Conservation (phyloP, 2,888 invertebrate species). For the Tipula vernalis region DNA sequence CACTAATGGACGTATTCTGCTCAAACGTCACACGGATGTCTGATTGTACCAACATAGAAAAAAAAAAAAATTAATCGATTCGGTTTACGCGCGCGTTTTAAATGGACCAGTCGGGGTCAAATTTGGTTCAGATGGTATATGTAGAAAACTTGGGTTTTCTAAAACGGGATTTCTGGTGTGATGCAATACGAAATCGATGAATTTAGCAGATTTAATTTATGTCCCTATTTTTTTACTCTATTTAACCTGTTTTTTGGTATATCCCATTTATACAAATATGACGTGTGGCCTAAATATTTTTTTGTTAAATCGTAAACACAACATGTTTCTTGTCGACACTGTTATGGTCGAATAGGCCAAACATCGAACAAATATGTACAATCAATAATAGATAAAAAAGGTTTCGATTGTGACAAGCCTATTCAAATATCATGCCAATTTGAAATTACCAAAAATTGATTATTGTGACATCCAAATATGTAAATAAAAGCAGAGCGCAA, state of each 20-base stretch:
- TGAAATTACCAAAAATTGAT: background rate
- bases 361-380: background rate
- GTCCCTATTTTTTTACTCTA: too few species aligned
- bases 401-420: background rate
- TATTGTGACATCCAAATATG: background rate
- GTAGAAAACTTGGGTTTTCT: too few species aligned
- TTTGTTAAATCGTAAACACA: background rate
- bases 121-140: too few species aligned
- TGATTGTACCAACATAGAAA: too few species aligned
- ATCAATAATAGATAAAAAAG: background rate
- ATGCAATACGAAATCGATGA: too few species aligned
- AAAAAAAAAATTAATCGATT: too few species aligned
- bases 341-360: background rate
- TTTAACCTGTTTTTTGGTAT: background rate
- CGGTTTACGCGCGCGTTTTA: too few species aligned
- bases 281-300: background rate
- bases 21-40: too few species aligned
- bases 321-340: background rate
- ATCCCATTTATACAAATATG: background rate
- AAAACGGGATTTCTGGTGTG: too few species aligned
- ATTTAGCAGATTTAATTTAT: too few species aligned
- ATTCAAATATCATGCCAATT: background rate
- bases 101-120: too few species aligned
- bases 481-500: background rate
- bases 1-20: too few species aligned